Evolutionary conservation across 2,797 vertebrate genomes (phyloP), one percentile per base, ranked within the genome.

Genomic region (Coranthus polyacanthus): DNA sequence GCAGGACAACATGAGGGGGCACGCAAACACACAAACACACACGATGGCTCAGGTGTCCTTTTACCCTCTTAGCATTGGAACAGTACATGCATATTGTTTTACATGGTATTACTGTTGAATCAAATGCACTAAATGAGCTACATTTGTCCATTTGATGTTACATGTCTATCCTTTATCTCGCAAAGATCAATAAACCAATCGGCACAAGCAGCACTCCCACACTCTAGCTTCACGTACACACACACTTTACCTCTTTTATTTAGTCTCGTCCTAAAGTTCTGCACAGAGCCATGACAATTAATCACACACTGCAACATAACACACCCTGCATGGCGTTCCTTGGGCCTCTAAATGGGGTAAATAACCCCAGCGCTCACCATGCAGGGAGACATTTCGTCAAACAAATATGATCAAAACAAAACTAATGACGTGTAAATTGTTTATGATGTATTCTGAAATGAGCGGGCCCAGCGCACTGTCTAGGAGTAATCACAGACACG

Each of bases 381-480:
- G 81, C 90, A 83, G 86, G 82, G 72, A 92, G 88, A 92, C 87
- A 84, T 89, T 90, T 90, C 61, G 75, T 92, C 91, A 89, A 92
- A 92, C 92, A 94, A 93, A 94, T 91, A 92, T 93, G 92, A 93
- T 93, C 90, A 91, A 92, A 94, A 93, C 92, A 92, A 92, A 94
- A 90, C 91, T 94, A 94, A 94, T 93, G 93, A 91, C 70, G 90
- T 94, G 93, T 93, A 93, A 92, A 93, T 91, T 92, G 92, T 94
- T 93, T 90, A 93, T 92, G 90, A 91, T 93, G 91, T 92, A 78
- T 81, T 88, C 68, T 81, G 88, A 88, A 92, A 90, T 77, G 85
- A 90, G 83, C 82, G 61, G 68, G 71, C 75, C 67, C 74, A 47
- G 72, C 37, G 77, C 71, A 75, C 84, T 88, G 79, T 74, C 81